Evolutionary conservation across 2,797 vertebrate species (phyloP).

Genomic region (Tokudaia muenninki): DNA sequence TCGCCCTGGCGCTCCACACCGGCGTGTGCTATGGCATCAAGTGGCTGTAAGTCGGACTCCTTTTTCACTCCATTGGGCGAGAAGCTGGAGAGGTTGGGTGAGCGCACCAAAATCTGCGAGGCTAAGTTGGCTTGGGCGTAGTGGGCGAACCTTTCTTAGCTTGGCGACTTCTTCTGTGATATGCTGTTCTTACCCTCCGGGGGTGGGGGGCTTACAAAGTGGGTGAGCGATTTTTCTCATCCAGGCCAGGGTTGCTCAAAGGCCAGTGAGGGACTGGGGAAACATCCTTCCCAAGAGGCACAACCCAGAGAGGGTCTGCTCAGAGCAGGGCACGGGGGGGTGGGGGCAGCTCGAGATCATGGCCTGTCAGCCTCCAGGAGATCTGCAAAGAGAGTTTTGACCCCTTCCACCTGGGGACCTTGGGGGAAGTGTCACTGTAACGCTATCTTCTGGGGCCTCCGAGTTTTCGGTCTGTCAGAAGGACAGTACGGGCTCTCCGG

Average conservation of each 20-base stretch:
- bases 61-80: not conserved
- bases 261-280: not conserved
- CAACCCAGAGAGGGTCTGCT: not conserved
- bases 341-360: not conserved
- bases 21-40: conserved; percentile 96
- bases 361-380: not conserved
- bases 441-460: not conserved
- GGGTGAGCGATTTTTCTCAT: not conserved
- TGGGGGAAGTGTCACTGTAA: not conserved
- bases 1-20: conserved; percentile 93
- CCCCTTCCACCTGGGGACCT: conserved; percentile 9
- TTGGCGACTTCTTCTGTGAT: not conserved
- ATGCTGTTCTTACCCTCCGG: not conserved
- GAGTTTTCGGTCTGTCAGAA: not conserved
- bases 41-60: conserved; percentile 96
- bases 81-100: not conserved
- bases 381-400: not conserved
- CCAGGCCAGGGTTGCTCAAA: not conserved
- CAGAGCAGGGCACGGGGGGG: not conserved
- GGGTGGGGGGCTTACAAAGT: not conserved
- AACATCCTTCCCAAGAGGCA: not conserved
- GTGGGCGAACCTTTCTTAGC: not conserved
- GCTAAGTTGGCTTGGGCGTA: not conserved
- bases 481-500: not conserved
- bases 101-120: not conserved